Percentiles rank a stretch among this genome's conserved stretches.
phyloP scores from a whole-genome alignment of 2,113 vertebrate species.

The Triplophysa rosa region DNA sequence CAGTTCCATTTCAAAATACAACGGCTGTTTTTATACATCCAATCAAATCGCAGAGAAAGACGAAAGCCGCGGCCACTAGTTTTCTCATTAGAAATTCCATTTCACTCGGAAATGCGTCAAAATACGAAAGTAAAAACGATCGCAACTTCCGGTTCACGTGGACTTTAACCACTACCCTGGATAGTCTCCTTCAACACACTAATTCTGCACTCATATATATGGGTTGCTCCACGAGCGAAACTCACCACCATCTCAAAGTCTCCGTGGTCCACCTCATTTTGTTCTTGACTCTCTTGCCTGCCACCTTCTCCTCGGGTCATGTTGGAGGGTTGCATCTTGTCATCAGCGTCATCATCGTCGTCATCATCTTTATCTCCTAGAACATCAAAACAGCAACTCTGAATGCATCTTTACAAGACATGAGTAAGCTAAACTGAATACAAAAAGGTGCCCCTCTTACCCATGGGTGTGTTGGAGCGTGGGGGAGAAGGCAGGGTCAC shows the following conservation, averaged over 20 bases:
- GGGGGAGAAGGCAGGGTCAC: slow-evolving; percentile 96
- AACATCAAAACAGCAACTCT: not conserved
- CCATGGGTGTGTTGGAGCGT: slow-evolving; percentile 97
- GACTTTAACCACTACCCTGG: not conserved
- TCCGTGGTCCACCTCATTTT: slow-evolving; percentile 93
- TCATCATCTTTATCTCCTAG: slow-evolving; percentile 98
- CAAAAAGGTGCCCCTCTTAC: slow-evolving; percentile 66
- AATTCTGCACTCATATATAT: not conserved
- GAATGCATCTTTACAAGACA: not conserved
- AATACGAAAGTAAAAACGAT: not conserved
- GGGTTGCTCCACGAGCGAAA: slow-evolving; percentile 16
- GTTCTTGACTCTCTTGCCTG: slow-evolving; percentile 93
- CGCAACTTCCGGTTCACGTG: too few relatives aligned
- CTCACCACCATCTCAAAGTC: slow-evolving; percentile 99
- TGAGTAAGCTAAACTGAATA: not conserved
- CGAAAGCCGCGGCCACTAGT: too few relatives aligned
- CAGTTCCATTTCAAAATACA: too few relatives aligned
- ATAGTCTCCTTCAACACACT: not conserved
- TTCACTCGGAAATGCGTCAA: not conserved
- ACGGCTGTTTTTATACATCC: too few relatives aligned
- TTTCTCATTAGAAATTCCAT: too few relatives aligned
- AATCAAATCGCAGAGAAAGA: too few relatives aligned
- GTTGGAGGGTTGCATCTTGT: slow-evolving; percentile 91
- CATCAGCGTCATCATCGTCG: slow-evolving; percentile 91
- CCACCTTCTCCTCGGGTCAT: slow-evolving; percentile 85